phyloP scores from a whole-genome alignment of 2,113 vertebrate species.

The Halcyon senegalensis region DNA sequence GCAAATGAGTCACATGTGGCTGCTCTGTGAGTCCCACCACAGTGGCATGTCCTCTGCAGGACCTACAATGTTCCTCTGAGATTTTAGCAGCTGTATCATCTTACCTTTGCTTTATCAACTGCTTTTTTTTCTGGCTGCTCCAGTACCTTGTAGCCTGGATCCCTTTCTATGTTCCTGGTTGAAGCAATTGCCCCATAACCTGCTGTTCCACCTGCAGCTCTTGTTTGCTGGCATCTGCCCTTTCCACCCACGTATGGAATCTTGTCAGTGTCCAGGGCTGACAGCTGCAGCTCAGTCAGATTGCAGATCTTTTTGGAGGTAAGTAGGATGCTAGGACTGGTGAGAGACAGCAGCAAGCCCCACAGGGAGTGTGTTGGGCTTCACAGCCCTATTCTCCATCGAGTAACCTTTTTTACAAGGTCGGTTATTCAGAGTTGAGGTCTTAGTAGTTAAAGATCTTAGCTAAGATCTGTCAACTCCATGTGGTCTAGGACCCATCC shows the following conservation, averaged over 20 bases:
- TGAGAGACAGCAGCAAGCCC: not conserved
- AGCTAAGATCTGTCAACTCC: not conserved
- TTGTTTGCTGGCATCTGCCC: not conserved
- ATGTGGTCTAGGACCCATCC: not conserved
- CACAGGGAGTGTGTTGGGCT: not conserved
- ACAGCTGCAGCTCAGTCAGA: not conserved
- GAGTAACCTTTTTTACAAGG: not conserved
- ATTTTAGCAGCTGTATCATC: not conserved
- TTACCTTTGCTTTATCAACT: not conserved
- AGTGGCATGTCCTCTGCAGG: not conserved
- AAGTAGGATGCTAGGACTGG: not conserved
- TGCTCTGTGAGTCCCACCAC: not conserved
- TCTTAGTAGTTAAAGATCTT: not conserved
- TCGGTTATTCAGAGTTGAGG: not conserved
- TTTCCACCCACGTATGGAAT: not conserved
- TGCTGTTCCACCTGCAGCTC: not conserved
- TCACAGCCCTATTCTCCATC: not conserved
- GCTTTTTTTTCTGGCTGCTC: not conserved
- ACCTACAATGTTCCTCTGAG: not conserved
- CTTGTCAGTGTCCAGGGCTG: not conserved
- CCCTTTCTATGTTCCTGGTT: not conserved
- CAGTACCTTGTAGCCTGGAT: not conserved
- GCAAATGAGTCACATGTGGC: fast-evolving
- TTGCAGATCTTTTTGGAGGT: not conserved
- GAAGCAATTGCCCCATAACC: not conserved